Evolutionary conservation across 2,113 vertebrate genomes (phyloP).

Genomic region (Brienomyrus brachyistius): DNA sequence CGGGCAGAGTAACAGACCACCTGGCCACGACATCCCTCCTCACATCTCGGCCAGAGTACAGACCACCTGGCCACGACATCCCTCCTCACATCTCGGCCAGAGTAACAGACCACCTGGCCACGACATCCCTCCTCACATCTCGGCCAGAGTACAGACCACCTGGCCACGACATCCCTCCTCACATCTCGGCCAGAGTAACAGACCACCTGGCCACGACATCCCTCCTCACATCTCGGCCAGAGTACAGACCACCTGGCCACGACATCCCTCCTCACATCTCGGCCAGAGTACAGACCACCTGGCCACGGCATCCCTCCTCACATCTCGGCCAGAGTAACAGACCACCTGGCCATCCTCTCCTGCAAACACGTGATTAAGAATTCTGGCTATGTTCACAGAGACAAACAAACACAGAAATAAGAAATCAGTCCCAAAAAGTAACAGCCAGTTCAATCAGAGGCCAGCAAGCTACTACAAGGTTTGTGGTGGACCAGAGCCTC

Average conservation of each 20-base stretch:
- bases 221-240: no score
- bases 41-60: no score
- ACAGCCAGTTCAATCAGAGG: neutral
- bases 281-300: no score
- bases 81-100: neutral
- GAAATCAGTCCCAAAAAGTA: neutral
- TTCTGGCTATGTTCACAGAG: neutral
- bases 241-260: no score
- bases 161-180: no score
- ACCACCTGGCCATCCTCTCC: neutral
- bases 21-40: neutral
- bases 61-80: neutral
- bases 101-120: neutral
- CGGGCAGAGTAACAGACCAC: neutral
- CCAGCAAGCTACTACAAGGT: neutral
- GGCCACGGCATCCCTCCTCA: no score
- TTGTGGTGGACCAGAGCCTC: neutral
- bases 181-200: no score
- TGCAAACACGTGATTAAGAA: neutral
- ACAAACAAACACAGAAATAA: conserved; percentile 11
- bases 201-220: no score
- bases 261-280: no score
- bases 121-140: no score
- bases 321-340: no score
- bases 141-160: no score